Evolutionary conservation across 2,113 vertebrate genomes (phyloP), one percentile per base, ranked within the genome.

Genomic region (Sander lucioperca): DNA sequence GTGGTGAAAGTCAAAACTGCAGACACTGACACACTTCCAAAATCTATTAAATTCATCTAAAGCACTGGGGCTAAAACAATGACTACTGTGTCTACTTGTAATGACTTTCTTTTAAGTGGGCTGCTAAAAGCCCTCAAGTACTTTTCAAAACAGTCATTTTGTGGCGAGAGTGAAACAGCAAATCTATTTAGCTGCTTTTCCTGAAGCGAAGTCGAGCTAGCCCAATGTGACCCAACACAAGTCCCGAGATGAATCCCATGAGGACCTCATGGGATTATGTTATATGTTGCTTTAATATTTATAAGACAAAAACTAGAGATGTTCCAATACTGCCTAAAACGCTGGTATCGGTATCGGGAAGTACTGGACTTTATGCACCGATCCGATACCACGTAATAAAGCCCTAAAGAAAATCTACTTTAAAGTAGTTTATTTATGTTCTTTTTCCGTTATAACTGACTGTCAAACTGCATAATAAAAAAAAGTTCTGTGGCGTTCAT

Each of bases 71-170:
- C 36, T 69, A 36, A 87, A 87, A 91, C 89, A 91, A 89, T 84
- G 85, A 84, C 80, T 84, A 82, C 81, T 80, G 83, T 88, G 83
- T 91, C n/a, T 84, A 68, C 86, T 86, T 66, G 76, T 86, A 77
- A 88, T 80, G 75, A 77, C 79, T 80, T 75, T 76, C 65, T 84
- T 68, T 80, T 79, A 85, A 84, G 82, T 80, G 76, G 77, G 76
- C 79, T 83, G 69, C 84, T 86, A 80, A 79, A 86, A 79, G 86
- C 84, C 86, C 82, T 89, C 68, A 73, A 89, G 88, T 84, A 54
- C 75, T 84, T 89, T 87, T 74, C 72, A 90, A 90, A 92, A 90
- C 74, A 88, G 74, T 87, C 77, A 67, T 80, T 90, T 85, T 86
- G 75, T 67, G 56, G 83, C 53, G 14, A 0, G 58, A 80, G 79